Base-by-base conservation (phyloP, 64 coral and sea anemone genomes). In the Orbicella faveolata region DNA sequence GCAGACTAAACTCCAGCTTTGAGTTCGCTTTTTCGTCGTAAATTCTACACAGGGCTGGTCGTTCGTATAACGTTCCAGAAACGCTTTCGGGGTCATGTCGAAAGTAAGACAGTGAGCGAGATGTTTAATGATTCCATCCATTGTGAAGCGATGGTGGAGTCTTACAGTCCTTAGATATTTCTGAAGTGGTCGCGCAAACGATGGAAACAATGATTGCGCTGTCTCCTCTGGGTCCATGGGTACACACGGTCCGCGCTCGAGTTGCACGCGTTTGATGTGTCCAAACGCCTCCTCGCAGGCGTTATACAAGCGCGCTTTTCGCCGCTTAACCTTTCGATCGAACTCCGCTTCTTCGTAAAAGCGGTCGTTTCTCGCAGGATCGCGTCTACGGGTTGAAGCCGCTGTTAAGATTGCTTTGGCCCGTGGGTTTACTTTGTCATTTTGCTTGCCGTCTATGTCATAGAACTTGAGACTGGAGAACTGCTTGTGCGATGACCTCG, bases 171-270 rank as follows among this genome's bases (percentile, higher is more conserved):
- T 79, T 30, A 99, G 89, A 76, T 99, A 99, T 96, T 99, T 99
- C 61, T 99, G 97, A 37, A 99, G 70, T 8, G 94, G 97, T n/a
- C 97, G 83, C 19, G 97, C 97, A 74, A 99, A 99, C 25, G 97
- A 99, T 52, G 97, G 97, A 92, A 99, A 99, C 53, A 99, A 73
- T 0, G 97, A 95, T 65, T 99, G 97, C 12, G 97, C 97, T 17
- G 97, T 88, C 96, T 99, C 97, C 87, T 99, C 97, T 11, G 97
- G 94, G 67, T 99, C 97, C 91, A 99, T 96, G 10, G 97, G 97
- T 34, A 95, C 94, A 89, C 93, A 95, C 3, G 97, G 97, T 1
- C 97, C 97, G 26, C 97, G 79, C n/a, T 99, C 97, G 66, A 99
- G 81, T 81, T 99, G 94, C 11, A 99, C 79, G 36, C 92, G 79